A percentile compares a stretch with the other conserved stretches of the same genome.
Evolutionary conservation across 2,113 vertebrate genomes (phyloP).

Genomic region (Chiloscyllium plagiosum): DNA sequence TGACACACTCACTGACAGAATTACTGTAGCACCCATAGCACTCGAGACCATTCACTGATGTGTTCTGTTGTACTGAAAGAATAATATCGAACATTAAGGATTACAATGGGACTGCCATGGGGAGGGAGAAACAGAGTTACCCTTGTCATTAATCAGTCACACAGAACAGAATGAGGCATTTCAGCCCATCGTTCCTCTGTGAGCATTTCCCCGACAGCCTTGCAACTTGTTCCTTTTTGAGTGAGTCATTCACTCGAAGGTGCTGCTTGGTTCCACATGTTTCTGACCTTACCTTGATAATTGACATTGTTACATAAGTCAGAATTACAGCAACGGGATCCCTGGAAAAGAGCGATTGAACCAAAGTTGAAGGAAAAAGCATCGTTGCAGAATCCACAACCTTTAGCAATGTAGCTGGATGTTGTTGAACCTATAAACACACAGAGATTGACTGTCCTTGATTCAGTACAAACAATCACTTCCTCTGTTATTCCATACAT

Average conservation of each 20-base stretch:
- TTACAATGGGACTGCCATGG: background rate
- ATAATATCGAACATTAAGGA: background rate
- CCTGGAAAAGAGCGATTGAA: background rate
- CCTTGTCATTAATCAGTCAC: background rate
- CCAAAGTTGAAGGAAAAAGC: background rate
- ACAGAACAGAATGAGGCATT: background rate
- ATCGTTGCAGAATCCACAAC: background rate
- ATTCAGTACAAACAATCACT: background rate
- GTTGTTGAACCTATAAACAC: background rate
- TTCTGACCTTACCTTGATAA: background rate
- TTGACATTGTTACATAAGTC: background rate
- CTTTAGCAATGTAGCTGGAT: accelerated
- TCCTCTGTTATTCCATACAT: too few relatives aligned
- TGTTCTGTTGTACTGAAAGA: background rate
- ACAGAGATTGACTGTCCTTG: background rate
- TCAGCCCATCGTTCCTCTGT: background rate
- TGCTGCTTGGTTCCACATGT: background rate
- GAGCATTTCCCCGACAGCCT: too few relatives aligned
- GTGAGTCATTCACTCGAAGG: background rate
- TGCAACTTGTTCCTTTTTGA: too few relatives aligned
- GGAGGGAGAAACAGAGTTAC: background rate
- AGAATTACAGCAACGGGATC: background rate
- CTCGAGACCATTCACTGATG: background rate
- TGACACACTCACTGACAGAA: background rate
- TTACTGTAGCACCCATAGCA: background rate